Conservation (phyloP, 2,888 invertebrate species). For the Volucella inanis region DNA sequence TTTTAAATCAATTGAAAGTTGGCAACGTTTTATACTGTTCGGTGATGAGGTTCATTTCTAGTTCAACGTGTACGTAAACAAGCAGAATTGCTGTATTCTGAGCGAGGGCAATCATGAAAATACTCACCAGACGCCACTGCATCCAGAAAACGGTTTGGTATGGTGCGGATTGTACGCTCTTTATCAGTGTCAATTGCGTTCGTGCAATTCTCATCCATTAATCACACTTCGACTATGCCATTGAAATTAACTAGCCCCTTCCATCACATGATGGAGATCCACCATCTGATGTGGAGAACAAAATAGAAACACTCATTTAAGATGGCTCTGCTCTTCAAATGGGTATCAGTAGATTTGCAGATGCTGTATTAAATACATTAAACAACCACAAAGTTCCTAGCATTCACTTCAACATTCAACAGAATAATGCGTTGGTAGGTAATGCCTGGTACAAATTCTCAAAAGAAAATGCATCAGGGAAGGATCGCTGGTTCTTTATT, state of each 20-base stretch:
- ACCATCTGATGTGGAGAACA: conserved; percentile 85
- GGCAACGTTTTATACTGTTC: no score
- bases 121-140: no score
- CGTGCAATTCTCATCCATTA: conserved; percentile 94
- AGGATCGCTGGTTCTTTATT: conserved; percentile 96
- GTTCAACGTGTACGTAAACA: no score
- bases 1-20: no score
- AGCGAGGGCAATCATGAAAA: no score
- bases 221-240: conserved; percentile 95
- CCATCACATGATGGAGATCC: conserved; percentile 89
- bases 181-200: conserved; percentile 96
- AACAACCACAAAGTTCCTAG: conserved; percentile 95
- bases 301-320: conserved; percentile 93
- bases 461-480: conserved; percentile 92
- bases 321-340: conserved; percentile 95
- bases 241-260: conserved; percentile 87
- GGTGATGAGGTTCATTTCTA: no score
- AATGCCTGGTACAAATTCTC: conserved; percentile 94
- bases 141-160: no score
- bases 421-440: conserved; percentile 95
- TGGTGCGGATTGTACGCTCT: conserved; percentile 83
- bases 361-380: conserved; percentile 92
- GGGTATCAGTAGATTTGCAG: conserved; percentile 98
- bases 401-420: conserved; percentile 97
- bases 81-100: no score